Conservation (phyloP, 2,888 invertebrate species). For the Caenorhabditis plicata region DNA sequence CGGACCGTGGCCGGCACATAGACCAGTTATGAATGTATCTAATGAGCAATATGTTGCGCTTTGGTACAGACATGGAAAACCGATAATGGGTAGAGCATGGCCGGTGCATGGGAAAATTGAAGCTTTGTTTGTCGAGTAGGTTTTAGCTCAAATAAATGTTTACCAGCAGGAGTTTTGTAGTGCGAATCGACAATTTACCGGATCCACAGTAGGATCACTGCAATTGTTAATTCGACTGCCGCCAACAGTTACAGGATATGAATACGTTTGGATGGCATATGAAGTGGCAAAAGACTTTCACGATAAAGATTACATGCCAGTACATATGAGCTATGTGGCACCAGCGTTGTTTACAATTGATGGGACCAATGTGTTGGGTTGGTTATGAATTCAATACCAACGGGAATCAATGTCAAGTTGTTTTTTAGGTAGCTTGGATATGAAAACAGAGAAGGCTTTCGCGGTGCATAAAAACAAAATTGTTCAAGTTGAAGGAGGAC, state of each 20-base stretch:
- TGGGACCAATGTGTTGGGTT: conserved; percentile 26
- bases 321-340: conserved; percentile 42
- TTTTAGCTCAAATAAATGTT: background rate
- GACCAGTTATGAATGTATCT: conserved; percentile 4
- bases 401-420: background rate
- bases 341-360: conserved; percentile 38
- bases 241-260: conserved; percentile 39
- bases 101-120: conserved; percentile 26
- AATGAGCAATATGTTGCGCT: conserved; percentile 45
- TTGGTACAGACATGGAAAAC: conserved; percentile 46
- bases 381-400: background rate
- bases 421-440: conserved; percentile 38
- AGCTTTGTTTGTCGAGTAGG: conserved; percentile 44
- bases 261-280: conserved; percentile 45
- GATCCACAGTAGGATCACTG: conserved; percentile 36
- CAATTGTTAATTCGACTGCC: conserved; percentile 39
- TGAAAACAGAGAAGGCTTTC: conserved; percentile 44
- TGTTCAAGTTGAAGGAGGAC: conserved; percentile 32
- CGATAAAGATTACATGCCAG: conserved; percentile 43
- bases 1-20: conserved; percentile 24
- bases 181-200: conserved; percentile 35
- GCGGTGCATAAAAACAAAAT: conserved; percentile 32
- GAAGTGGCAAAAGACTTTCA: conserved; percentile 30
- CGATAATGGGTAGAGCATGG: conserved; percentile 50
- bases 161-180: conserved; percentile 1